A percentile compares a stretch with the other conserved stretches of the same genome.
Evolutionary conservation across 2,113 vertebrate species (phyloP).

Genomic region (Saimiri boliviensis): DNA sequence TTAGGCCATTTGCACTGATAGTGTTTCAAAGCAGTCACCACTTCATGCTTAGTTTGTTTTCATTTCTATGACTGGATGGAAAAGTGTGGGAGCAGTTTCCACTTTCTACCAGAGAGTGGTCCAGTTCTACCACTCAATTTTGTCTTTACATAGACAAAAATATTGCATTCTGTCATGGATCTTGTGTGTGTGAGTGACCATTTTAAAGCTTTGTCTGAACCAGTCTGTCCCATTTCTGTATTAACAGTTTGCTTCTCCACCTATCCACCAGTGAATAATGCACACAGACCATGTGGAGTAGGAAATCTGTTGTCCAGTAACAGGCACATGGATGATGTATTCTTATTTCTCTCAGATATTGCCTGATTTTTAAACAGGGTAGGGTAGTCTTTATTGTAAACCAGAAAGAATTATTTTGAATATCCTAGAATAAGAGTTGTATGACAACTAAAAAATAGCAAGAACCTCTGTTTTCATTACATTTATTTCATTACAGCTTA

Average conservation of each 20-base stretch:
- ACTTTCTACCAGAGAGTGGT: not conserved
- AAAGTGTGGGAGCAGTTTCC: not conserved
- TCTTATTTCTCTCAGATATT: slow-evolving; percentile 39
- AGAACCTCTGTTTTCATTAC: not conserved
- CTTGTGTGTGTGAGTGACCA: not conserved
- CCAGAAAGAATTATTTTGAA: slow-evolving; percentile 2
- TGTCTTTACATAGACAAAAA: not conserved
- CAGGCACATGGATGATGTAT: not conserved
- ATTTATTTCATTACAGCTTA: not conserved
- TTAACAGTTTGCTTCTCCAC: not conserved
- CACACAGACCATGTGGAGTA: too few relatives aligned
- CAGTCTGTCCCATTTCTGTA: not conserved
- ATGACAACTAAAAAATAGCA: not conserved
- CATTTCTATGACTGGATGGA: not conserved
- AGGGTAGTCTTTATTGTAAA: slow-evolving; percentile 18
- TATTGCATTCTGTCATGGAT: not conserved
- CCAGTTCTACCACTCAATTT: not conserved
- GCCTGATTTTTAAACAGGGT: slow-evolving; percentile 29
- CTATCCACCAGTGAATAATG: not conserved
- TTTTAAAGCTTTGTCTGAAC: not conserved
- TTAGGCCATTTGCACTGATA: not conserved
- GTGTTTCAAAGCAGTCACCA: not conserved
- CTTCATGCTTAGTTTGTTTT: not conserved
- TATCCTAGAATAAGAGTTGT: not conserved
- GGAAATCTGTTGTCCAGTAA: not conserved